These are phyloP conservation scores for Ennomos fuscantarius DNA, from an alignment of 2,888 invertebrate genomes.

Conservation along the genomic window DNA sequence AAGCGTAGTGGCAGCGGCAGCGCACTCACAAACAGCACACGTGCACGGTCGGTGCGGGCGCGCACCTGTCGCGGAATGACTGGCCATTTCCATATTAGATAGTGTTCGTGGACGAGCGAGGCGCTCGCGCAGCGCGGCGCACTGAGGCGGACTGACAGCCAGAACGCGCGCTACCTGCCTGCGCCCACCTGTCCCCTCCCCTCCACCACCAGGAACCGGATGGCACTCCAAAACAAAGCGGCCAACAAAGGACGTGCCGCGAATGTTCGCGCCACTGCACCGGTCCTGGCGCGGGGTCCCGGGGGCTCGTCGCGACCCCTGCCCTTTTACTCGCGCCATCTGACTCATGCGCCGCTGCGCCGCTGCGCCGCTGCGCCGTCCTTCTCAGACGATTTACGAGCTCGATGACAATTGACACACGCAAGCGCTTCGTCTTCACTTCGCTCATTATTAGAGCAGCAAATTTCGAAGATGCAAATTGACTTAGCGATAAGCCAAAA, in stretches of 20 bases:
- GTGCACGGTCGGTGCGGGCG: conserved; percentile 80
- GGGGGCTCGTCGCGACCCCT: conserved; percentile 59
- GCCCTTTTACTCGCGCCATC: conserved; percentile 69
- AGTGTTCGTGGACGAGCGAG: conserved; percentile 63
- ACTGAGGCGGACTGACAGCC: conserved; percentile 76
- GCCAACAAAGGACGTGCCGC: conserved; percentile 84
- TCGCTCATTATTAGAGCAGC: conserved; percentile 35
- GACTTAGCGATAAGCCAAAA: conserved; percentile 55
- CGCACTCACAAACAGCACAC: conserved; percentile 84
- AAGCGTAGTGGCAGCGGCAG: conserved; percentile 64
- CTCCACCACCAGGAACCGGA: conserved; percentile 83
- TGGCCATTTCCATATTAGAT: conserved; percentile 77
- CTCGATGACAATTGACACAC: conserved; percentile 39
- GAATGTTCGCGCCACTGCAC: conserved; percentile 79
- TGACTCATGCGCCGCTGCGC: conserved; percentile 63
- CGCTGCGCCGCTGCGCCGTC: conserved; percentile 47
- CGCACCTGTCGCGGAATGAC: conserved; percentile 84
- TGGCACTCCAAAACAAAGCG: conserved; percentile 84
- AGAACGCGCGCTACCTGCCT: conserved; percentile 78
- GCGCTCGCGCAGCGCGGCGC: conserved; percentile 80
- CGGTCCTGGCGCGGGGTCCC: conserved; percentile 59
- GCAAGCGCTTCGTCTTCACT: conserved; percentile 49
- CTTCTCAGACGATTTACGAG: conserved; percentile 50
- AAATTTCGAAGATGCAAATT: conserved; percentile 58
- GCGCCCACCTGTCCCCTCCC: conserved; percentile 82